Conservation (phyloP, 2,888 invertebrate genomes). For the Nemotelus pantherinus region DNA sequence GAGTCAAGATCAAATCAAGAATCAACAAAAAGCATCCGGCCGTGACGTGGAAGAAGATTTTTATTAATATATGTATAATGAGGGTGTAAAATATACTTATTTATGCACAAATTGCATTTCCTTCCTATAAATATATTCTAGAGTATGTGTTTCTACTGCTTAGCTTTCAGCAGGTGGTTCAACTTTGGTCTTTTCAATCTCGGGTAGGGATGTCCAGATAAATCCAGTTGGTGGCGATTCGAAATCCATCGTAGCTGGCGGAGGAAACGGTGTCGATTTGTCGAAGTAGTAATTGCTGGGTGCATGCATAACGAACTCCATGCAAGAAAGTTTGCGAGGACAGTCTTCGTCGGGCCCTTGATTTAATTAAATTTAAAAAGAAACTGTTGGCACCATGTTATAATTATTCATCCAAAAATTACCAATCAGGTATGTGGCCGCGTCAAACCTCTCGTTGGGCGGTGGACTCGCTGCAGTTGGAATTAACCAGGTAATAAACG, state of each 20-base stretch:
- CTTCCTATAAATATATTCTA: too few species aligned
- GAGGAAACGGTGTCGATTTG: conserved; percentile 79
- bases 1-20: conserved; percentile 90
- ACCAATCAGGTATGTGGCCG: conserved; percentile 90
- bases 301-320: conserved; percentile 94
- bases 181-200: conserved; percentile 53
- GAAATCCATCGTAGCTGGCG: conserved; percentile 64
- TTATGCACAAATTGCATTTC: too few species aligned
- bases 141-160: too few species aligned
- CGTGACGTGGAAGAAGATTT: conserved; percentile 60
- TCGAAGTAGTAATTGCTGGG: conserved; percentile 90
- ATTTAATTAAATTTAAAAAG: conserved; percentile 48
- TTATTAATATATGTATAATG: conserved; percentile 54
- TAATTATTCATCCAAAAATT: conserved; percentile 46
- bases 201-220: conserved; percentile 72
- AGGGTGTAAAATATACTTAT: too few species aligned
- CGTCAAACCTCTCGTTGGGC: conserved; percentile 82
- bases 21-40: conserved; percentile 64
- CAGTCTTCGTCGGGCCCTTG: conserved; percentile 90
- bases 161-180: background rate
- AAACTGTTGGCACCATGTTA: background rate
- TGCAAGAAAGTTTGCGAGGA: conserved; percentile 83
- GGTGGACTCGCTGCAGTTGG: conserved; percentile 85
- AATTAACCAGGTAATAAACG: conserved; percentile 89
- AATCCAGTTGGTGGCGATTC: conserved; percentile 69